Evolutionary conservation across 2,888 invertebrate genomes (phyloP), one percentile per base, ranked within the genome.

Genomic region (Molorchus minor): DNA sequence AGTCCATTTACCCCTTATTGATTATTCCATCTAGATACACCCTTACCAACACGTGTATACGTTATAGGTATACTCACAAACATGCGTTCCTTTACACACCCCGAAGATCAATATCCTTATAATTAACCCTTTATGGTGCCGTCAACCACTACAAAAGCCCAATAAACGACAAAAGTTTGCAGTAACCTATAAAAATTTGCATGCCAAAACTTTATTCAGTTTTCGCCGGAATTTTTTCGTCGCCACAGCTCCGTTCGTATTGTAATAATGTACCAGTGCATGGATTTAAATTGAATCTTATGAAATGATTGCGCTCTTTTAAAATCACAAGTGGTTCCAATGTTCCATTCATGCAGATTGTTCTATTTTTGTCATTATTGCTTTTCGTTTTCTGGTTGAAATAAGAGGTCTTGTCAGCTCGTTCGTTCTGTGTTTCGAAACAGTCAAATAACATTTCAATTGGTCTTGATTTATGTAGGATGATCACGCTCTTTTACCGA

Each of bases 101-200:
- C 19, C 12, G 4, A 49, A 38, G 38, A 49, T 49, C 49, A 38
- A 49, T 49, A 21, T 25, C 15, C 35, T 35, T 35, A 47, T 5
- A 17, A 47, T 13, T n/a, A n/a, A 15, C 21, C 30, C n/a, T 52
- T 2, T 41, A 41, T 52, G 30, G 29, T 20, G 40, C 51, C 41
- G 51, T 52, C 51, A 41, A 4, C 12, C 12, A 7, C 12, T 19
- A 52, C 41, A 52, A 52, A 30, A 25, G 51, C 30, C n/a, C 41
- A 52, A 52, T 52, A 41, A 19, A 52, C 41, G 40, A 41, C 21
- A 51, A 25, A 29, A 40, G 16, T 36, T 36, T 21, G 8, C 17
- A 52, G 17, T 41, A 52, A 30, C 25, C 25, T 29, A 21, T 38
- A 2, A 41, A n/a, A 52, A 41, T 41, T 52, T 30, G 41, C 41